Conservation (phyloP, 2,797 vertebrate genomes). For the Enteromius thamalakanensis region DNA sequence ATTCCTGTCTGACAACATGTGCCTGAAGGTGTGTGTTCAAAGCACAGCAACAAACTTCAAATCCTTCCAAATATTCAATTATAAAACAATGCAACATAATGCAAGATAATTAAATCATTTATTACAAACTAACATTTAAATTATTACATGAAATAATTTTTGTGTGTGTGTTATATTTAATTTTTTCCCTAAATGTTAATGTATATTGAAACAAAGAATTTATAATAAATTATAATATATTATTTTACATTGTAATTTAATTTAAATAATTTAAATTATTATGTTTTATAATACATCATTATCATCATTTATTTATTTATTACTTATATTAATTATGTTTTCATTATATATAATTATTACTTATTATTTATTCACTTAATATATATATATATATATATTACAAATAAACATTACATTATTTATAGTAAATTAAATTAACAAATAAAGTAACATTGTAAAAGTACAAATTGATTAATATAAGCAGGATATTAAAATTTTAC, state of each 20-base stretch:
- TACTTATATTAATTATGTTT: background rate
- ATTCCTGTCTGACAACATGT: conserved; percentile 92
- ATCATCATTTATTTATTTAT: background rate
- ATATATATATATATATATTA: background rate
- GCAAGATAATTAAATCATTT: background rate
- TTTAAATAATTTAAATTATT: background rate
- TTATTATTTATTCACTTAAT: background rate
- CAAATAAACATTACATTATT: background rate
- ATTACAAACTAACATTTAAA: background rate
- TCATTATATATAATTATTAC: too few relatives aligned
- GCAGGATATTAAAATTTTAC: background rate
- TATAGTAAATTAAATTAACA: background rate
- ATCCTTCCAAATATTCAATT: fast-evolving
- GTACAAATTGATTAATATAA: background rate
- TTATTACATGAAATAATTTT: background rate
- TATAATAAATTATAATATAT: background rate
- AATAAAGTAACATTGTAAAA: background rate
- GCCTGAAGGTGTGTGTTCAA: conserved; percentile 82
- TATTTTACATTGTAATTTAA: background rate
- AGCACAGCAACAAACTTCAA: background rate
- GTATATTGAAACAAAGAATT: background rate
- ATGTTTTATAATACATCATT: background rate
- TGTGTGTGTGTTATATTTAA: background rate
- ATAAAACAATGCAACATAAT: background rate
- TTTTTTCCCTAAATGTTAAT: background rate